These are phyloP conservation scores for Drosophila prostipennis DNA, from an alignment of 2,888 invertebrate genomes.

Conservation along the genomic window DNA sequence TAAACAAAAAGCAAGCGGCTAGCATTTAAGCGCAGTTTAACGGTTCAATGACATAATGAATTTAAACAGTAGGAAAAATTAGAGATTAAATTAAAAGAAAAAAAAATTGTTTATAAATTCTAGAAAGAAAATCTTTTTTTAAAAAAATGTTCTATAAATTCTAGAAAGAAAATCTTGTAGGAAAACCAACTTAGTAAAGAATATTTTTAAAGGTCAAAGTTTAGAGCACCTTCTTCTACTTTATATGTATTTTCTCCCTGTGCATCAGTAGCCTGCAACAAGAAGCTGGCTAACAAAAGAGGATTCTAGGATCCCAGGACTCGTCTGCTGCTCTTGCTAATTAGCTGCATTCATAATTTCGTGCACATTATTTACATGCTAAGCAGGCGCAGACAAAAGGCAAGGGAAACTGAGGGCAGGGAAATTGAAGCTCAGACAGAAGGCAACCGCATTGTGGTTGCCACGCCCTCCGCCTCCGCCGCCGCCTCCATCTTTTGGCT, in stretches of 20 bases:
- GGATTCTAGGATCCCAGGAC: constrained; percentile 25
- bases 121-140: background rate
- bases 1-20: constrained; percentile 55
- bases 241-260: background rate
- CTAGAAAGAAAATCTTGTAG: background rate
- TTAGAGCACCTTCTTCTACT: background rate
- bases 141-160: background rate
- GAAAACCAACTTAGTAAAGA: background rate
- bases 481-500: constrained; percentile 43
- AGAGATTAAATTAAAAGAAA: too few species aligned
- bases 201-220: background rate
- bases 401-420: constrained; percentile 4
- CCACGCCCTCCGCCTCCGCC: constrained; percentile 15
- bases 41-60: constrained; percentile 82
- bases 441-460: constrained; percentile 42
- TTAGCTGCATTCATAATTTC: constrained; percentile 81
- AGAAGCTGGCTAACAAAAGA: constrained; percentile 32
- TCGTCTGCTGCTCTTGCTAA: constrained; percentile 51
- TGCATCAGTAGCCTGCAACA: constrained; percentile 43
- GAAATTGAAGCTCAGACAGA: constrained; percentile 23
- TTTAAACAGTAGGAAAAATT: constrained; percentile 45
- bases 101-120: background rate
- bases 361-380: constrained; percentile 77
- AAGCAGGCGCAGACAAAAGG: constrained; percentile 56
- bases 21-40: constrained; percentile 79